Evolutionary conservation across 2,113 vertebrate genomes (phyloP).

Genomic region (Pavo muticus): DNA sequence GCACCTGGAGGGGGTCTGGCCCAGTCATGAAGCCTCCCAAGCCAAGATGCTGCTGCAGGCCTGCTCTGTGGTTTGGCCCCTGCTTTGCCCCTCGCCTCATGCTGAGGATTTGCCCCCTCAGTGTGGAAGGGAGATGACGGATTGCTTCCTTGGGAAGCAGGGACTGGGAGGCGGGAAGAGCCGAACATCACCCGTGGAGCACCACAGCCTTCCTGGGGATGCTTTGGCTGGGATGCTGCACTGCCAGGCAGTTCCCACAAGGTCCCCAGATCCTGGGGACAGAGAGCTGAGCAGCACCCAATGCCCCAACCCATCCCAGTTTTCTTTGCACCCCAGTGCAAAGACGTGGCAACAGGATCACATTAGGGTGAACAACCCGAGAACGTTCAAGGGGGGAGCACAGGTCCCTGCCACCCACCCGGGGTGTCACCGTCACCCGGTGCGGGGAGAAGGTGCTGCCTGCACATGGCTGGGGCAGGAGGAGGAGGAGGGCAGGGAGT

Average conservation of each 20-base stretch:
- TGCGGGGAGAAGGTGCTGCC: not conserved
- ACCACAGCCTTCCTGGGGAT: not conserved
- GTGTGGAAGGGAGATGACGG: not conserved
- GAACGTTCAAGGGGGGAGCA: not conserved
- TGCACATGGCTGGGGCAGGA: not conserved
- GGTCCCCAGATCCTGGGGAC: accelerated
- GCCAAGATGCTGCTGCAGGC: accelerated
- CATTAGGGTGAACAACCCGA: too few species aligned
- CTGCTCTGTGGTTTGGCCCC: not conserved
- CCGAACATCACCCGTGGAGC: not conserved
- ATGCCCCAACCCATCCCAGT: accelerated
- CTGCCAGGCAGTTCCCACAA: accelerated
- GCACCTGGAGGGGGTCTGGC: not conserved
- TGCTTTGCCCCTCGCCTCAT: accelerated
- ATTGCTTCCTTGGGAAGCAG: not conserved
- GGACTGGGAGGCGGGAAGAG: not conserved
- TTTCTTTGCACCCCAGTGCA: accelerated
- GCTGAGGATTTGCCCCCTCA: not conserved
- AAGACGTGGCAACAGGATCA: too few species aligned
- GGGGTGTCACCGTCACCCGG: not conserved
- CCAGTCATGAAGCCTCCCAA: accelerated
- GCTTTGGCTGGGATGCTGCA: not conserved
- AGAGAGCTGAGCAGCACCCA: accelerated
- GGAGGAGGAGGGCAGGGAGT: not conserved
- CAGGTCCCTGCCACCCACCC: not conserved